Evolutionary conservation across 1,140 invertebrate genomes (phyloP), one percentile per base, ranked within the genome.

Genomic region (Heliconius hermathena): DNA sequence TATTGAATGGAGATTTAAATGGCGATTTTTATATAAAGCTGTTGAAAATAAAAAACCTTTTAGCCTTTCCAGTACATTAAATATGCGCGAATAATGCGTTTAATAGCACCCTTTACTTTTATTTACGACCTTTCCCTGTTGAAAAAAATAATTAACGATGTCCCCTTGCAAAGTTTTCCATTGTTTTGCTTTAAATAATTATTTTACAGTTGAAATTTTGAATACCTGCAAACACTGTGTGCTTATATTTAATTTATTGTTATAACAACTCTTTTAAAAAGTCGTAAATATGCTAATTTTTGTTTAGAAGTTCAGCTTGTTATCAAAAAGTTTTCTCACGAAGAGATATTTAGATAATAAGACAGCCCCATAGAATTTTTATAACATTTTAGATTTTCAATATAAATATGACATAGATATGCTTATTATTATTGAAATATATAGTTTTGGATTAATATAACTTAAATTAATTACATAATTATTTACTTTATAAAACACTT

Each of bases 61-160:
- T 92, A 92, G 84, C 88, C 85, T 91, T 93, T 92, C 91, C 91
- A 91, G 91, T 91, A 94, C 90, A 93, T 93, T 93, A 94, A 94
- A 94, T 91, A 94, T 93, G 87, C 89, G 89, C 85, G 89, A 93
- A 92, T 93, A 93, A 93, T 93, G 90, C 89, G 90, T 90, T 94
- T 94, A 94, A 94, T 93, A 90, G 91, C 90, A 92, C 91, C 91
- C 90, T 93, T 94, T 90, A 93, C 89, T 89, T 91, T 92, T 91
- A 93, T 92, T 93, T 93, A 93, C 81, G 88, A 87, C 89, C 87
- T 87, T 80, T 86, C 81, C 84, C 85, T 81, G 83, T 89, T 84
- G 83, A 92, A 93, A 92, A 90, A 91, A 91, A 92, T 90, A 90
- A 91, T 92, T 90, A 92, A 94, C 87, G 88, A 83, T 88, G 86